These are phyloP conservation scores for Lasiurus borealis DNA, from an alignment of 2,113 vertebrate genomes.

Conservation along the genomic window DNA sequence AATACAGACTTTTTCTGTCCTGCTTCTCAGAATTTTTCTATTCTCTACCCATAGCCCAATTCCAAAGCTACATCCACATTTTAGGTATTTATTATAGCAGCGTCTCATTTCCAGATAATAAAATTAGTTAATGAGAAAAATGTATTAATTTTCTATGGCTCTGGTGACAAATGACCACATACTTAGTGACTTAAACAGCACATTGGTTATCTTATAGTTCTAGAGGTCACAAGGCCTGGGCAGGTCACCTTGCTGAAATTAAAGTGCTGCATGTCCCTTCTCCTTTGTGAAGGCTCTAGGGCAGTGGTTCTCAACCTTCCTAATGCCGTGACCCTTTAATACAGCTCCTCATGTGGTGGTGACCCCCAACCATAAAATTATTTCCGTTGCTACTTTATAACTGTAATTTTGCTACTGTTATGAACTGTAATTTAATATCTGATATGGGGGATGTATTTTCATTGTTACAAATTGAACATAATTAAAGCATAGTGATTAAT, in stretches of 20 bases:
- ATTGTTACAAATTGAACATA: too few relatives aligned
- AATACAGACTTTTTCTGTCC: not conserved
- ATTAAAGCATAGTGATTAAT: too few relatives aligned
- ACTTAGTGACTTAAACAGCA: not conserved
- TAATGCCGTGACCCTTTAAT: too few relatives aligned
- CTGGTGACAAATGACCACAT: not conserved
- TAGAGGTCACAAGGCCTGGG: not conserved
- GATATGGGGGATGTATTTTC: too few relatives aligned
- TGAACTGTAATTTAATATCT: too few relatives aligned
- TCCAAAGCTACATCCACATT: not conserved
- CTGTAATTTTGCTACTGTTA: too few relatives aligned
- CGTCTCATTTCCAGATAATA: not conserved
- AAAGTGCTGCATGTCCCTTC: not conserved
- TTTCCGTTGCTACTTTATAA: too few relatives aligned
- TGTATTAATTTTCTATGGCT: not conserved
- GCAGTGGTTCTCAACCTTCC: not conserved
- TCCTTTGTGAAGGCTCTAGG: not conserved
- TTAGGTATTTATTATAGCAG: not conserved
- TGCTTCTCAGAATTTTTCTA: not conserved
- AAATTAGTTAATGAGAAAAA: slow-evolving; percentile 20
- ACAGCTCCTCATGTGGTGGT: too few relatives aligned
- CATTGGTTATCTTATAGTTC: not conserved
- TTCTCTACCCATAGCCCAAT: not conserved
- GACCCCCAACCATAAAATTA: too few relatives aligned
- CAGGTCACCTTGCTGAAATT: not conserved